These are phyloP conservation scores for Galleria mellonella DNA, from an alignment of 1,140 invertebrate genomes.

Conservation along the genomic window DNA sequence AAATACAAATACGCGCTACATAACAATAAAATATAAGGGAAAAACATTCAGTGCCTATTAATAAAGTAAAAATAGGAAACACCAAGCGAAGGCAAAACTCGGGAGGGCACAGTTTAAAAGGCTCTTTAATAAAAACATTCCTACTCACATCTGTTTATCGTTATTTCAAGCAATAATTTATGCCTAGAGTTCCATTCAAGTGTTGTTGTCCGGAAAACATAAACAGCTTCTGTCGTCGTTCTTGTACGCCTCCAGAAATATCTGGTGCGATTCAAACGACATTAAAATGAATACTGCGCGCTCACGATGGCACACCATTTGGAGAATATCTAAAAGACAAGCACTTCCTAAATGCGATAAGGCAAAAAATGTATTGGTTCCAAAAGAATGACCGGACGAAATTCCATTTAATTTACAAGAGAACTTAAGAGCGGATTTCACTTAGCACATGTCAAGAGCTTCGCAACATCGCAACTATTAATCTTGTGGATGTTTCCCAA, in stretches of 20 bases:
- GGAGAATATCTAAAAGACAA: constrained; percentile 17
- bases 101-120: constrained; percentile 3
- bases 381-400: constrained; percentile 18
- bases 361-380: constrained; percentile 6
- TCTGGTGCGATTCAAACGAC: constrained; percentile 32
- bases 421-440: constrained; percentile 40
- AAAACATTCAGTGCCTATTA: too few species aligned
- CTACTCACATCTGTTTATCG: constrained; percentile 5
- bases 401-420: constrained; percentile 32
- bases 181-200: constrained; percentile 33
- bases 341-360: neutral
- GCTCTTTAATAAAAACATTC: constrained; percentile 15
- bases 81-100: too few species aligned
- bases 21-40: too few species aligned
- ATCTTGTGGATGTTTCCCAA: constrained; percentile 60
- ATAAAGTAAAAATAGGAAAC: too few species aligned
- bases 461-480: constrained; percentile 34
- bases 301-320: constrained; percentile 11
- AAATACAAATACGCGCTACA: too few species aligned
- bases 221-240: constrained; percentile 36
- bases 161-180: constrained; percentile 24
- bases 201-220: constrained; percentile 42
- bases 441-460: constrained; percentile 44
- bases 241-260: constrained; percentile 17
- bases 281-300: constrained; percentile 35